Percentiles rank a stretch among this genome's conserved stretches.
phyloP scores from a whole-genome alignment of 2,797 vertebrate species.

The Chloroceryle inda region DNA sequence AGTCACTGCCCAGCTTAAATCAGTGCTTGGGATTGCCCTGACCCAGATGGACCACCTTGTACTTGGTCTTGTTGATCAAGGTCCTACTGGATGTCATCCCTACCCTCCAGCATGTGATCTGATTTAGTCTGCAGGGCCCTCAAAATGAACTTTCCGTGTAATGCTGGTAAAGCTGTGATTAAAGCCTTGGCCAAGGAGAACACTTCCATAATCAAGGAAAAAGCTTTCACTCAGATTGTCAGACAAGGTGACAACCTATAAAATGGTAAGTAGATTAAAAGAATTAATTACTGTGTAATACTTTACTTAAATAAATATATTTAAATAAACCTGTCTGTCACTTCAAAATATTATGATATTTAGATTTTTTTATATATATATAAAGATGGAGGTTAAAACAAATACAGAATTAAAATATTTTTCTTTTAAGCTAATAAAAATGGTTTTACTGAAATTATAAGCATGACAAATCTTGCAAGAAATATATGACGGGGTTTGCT shows the following conservation, averaged over 20 bases:
- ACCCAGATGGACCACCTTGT: no score
- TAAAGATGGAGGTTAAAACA: background rate
- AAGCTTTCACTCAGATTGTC: background rate
- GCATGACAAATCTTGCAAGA: background rate
- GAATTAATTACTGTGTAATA: background rate
- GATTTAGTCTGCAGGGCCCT: background rate
- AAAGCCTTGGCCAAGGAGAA: background rate
- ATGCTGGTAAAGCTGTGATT: background rate
- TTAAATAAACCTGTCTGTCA: background rate
- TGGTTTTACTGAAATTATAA: background rate
- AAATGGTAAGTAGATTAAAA: background rate
- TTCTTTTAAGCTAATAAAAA: background rate
- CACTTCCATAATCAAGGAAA: background rate
- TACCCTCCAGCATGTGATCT: background rate
- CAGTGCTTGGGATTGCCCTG: no score
- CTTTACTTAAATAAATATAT: background rate
- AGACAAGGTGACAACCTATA: background rate
- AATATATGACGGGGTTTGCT: background rate
- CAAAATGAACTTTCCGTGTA: background rate
- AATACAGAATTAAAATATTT: background rate
- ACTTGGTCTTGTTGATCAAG: no score
- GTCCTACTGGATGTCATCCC: no score
- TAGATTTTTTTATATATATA: background rate
- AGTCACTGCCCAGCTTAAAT: no score
- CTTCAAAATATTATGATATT: background rate